Base-by-base conservation (phyloP, 2,888 invertebrate species). In the Bugula neritina region DNA sequence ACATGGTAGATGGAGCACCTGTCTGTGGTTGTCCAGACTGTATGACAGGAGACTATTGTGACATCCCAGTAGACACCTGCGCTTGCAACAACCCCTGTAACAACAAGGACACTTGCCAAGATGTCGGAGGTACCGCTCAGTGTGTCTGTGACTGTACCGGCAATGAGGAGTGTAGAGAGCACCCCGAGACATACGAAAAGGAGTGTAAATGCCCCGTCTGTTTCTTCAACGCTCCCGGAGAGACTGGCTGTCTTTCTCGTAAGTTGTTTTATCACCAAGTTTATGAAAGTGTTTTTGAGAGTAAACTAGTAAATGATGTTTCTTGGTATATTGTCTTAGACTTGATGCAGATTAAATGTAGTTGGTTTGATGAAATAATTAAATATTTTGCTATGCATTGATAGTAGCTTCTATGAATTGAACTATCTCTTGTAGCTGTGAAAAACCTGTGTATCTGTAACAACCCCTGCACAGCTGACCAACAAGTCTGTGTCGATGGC, bases 401-500 rank as follows among this genome's bases (percentile, higher is more conserved):
- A n/a, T n/a, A n/a, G n/a, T n/a, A n/a, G n/a, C n/a, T n/a, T n/a
- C n/a, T n/a, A n/a, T n/a, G n/a, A n/a, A n/a, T n/a, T n/a, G n/a
- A n/a, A n/a, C n/a, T n/a, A n/a, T 43, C 17, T 43, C 5, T 43
- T 43, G 5, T 43, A 43, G 43, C 63, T 31, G 63, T 63, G 2
- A 27, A 25, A 13, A 21, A 63, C 63, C 34, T 63, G 63, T 63
- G 63, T n/a, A 31, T 63, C 13, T 63, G 63, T n/a, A 63, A 63
- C 34, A 63, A 63, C 31, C 63, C 63, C 27, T 63, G 63, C n/a
- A 63, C 63, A 5, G 63, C 63, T 63, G 63, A 63, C 31, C 63
- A 63, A 31, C 63, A 63, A 31, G 63, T 63, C 31, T 63, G 63
- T 34, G 63, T 63, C 31, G 63, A 63, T 31, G 63, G 29, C 5